Base-by-base conservation (phyloP, 1,140 invertebrate species). In the Sycobia sp. region DNA sequence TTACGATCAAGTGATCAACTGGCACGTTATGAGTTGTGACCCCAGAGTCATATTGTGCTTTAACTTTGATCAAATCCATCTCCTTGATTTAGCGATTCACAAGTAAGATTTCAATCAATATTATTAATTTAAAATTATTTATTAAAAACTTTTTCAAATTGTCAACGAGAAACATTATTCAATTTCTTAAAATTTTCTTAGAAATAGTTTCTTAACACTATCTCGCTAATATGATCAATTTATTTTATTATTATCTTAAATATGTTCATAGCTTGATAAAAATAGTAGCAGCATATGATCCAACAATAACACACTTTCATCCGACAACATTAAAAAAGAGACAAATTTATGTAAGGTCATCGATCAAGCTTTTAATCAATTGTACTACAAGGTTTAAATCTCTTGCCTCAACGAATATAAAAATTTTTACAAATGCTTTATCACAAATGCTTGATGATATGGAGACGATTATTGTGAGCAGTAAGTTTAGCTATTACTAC, bases 11-110 rank as follows among this genome's bases (percentile, higher is more conserved):
- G 82, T 91, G 18, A 83, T 90, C 54, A 90, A 90, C 70, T 92
- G 90, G 90, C 89, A 90, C 65, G 85, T 92, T 2, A 89, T 89
- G 84, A 89, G 87, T 47, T 89, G 88, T 75, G 90, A 93, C 79
- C 87, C 90, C 0, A 79, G 84, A 57, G 88, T 90, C 65, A 84
- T 92, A 32, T 80, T 93, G 3, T 73, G 69, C 69, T 68, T 80
- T 36, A 81, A 78, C 62, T 76, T 68, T 59, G 82, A 76, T 47
- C 73, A 77, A 38, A 71, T 63, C 67, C 83, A 81, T 75, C 80
- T 72, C 36, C 84, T 83, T 62, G 85, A 87, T 60, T 65, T 74
- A 18, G 81, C 84, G 16, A 71, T 85, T 20, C 76, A 86, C 32
- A 84, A 84, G 84, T 85, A 71, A 74, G 66, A 67, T 27, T 36